phyloP scores from a whole-genome alignment of 2,888 invertebrate genomes.

The Cataglyphis livida region DNA sequence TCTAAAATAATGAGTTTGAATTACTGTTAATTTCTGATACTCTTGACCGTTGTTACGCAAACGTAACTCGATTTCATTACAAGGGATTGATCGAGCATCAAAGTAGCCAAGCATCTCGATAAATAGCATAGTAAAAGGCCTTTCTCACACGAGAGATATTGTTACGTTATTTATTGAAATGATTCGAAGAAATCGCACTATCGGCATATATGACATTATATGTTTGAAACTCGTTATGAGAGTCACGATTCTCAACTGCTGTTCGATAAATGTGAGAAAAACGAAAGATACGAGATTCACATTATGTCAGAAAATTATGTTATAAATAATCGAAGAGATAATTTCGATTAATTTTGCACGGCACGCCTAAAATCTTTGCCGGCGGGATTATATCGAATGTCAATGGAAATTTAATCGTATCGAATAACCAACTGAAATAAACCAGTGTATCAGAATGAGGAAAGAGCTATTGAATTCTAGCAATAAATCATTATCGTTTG shows the following conservation, averaged over 20 bases:
- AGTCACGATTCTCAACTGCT: conserved; percentile 1
- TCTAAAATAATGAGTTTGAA: background rate
- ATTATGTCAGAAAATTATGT: background rate
- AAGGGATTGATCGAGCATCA: background rate
- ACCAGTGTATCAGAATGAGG: background rate
- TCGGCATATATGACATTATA: background rate
- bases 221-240: background rate
- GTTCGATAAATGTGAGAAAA: conserved; percentile 11
- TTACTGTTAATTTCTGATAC: background rate
- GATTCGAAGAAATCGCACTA: background rate
- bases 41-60: background rate
- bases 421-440: background rate
- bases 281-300: background rate
- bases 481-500: background rate
- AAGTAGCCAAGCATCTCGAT: background rate
- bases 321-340: conserved; percentile 13
- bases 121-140: background rate
- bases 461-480: background rate
- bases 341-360: conserved; percentile 13
- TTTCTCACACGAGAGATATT: conserved; percentile 1
- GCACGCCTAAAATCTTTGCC: conserved; percentile 6
- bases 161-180: background rate
- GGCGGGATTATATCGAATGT: conserved; percentile 10
- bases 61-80: background rate
- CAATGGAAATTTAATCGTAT: conserved; percentile 12